phyloP scores from a whole-genome alignment of 1,140 invertebrate species.

The Mactra quadrangularis region DNA sequence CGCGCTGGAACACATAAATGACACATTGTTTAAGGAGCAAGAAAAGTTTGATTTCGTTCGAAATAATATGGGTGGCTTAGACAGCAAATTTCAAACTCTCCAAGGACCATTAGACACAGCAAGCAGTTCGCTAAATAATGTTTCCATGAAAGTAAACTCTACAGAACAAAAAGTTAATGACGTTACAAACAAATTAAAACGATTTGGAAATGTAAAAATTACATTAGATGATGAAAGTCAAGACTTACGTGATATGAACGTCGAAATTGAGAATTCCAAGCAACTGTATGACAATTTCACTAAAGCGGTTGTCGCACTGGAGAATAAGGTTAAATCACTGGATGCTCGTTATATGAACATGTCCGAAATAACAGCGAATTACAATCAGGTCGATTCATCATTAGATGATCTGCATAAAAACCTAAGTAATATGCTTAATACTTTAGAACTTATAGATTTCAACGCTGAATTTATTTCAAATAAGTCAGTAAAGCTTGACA shows the following conservation, averaged over 20 bases:
- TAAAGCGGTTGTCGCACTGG: neutral
- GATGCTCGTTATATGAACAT: conserved; percentile 13
- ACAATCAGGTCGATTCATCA: conserved; percentile 16
- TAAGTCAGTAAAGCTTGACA: neutral
- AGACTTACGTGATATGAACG: neutral
- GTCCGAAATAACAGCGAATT: conserved; percentile 10
- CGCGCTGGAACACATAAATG: conserved; percentile 18
- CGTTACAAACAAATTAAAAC: neutral
- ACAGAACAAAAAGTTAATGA: neutral
- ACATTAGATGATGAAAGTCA: neutral
- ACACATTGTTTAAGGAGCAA: conserved; percentile 24
- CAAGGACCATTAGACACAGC: conserved; percentile 14
- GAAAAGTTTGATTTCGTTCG: conserved; percentile 46
- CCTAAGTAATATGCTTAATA: conserved; percentile 1
- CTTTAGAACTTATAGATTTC: neutral
- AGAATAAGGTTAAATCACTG: neutral
- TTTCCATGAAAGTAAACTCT: conserved; percentile 4
- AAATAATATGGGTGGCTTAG: conserved; percentile 25
- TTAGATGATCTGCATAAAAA: conserved; percentile 30
- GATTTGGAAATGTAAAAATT: conserved; percentile 31
- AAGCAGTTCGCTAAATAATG: conserved; percentile 8
- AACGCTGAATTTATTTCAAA: neutral
- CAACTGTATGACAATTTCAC: neutral
- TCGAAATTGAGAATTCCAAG: neutral
- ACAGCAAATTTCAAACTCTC: conserved; percentile 6